A percentile compares a stretch with the other conserved stretches of the same genome.
These are phyloP conservation scores for Allacma fusca DNA, from an alignment of 2,888 invertebrate genomes.

Conservation along the genomic window DNA sequence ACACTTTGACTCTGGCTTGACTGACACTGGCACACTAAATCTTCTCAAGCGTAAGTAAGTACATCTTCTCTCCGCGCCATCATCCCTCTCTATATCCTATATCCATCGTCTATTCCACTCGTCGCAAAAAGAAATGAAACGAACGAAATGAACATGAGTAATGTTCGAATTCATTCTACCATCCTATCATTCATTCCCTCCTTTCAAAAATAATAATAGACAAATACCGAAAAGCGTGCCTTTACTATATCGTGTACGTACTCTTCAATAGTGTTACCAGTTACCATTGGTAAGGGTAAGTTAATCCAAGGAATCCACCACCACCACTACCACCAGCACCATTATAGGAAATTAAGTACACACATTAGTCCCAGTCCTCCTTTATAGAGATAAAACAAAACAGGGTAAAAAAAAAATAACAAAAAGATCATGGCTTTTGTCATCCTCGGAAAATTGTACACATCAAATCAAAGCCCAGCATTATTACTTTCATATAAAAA, in stretches of 20 bases:
- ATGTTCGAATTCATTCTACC: neutral
- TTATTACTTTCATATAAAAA: neutral
- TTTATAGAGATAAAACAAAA: neutral
- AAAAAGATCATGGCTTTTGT: neutral
- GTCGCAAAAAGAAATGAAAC: too few species aligned
- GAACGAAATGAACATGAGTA: conserved; percentile 16
- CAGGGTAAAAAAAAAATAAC: too few species aligned
- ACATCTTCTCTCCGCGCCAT: neutral
- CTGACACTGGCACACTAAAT: conserved; percentile 31
- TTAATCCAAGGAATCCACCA: too few species aligned
- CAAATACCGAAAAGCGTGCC: conserved; percentile 31
- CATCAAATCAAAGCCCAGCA: neutral
- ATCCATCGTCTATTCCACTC: neutral
- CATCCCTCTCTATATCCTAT: neutral
- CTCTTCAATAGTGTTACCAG: too few species aligned
- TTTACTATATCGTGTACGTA: neutral
- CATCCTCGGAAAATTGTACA: neutral
- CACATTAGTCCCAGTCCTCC: neutral
- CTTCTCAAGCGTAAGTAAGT: conserved; percentile 28
- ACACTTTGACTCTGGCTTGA: conserved; percentile 14
- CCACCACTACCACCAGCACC: neutral
- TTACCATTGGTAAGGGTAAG: too few species aligned
- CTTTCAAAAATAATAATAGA: conserved; percentile 9
- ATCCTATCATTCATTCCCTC: neutral
- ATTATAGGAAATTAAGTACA: neutral